A percentile compares a stretch with the other conserved stretches of the same genome.
These are phyloP conservation scores for Patiria pectinifera DNA, from an alignment of 53 echinoderm and acorn worm genomes.

Conservation along the genomic window DNA sequence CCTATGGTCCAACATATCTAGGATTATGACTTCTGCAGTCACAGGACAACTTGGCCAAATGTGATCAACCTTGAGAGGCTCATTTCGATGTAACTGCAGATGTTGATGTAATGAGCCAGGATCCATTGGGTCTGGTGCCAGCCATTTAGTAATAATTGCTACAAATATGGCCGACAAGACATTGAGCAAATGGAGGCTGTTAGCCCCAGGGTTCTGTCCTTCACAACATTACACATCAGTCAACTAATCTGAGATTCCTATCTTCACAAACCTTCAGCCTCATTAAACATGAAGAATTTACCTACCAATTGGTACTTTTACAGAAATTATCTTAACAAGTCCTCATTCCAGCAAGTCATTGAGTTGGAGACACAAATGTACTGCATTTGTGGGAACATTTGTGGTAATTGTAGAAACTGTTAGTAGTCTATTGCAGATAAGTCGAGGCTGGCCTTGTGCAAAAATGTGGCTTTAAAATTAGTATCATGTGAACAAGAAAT, in stretches of 20 bases:
- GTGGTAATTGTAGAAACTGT: not conserved
- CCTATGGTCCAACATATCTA: not conserved
- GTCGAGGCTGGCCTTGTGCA: too few relatives aligned
- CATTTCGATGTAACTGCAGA: too few relatives aligned
- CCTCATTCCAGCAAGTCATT: too few relatives aligned
- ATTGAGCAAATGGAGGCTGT: not conserved
- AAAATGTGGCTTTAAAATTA: not conserved
- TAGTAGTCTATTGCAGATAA: not conserved
- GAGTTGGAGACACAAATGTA: too few relatives aligned
- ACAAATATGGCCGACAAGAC: not conserved
- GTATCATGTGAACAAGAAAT: not conserved
- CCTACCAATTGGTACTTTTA: not conserved
- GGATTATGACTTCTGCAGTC: too few relatives aligned
- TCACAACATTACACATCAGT: not conserved
- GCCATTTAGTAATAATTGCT: not conserved
- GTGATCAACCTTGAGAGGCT: too few relatives aligned
- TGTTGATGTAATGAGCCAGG: not conserved
- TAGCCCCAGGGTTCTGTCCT: not conserved
- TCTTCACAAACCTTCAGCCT: not conserved
- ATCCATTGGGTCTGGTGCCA: not conserved
- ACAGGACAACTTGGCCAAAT: too few relatives aligned
- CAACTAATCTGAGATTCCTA: not conserved
- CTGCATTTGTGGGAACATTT: not conserved
- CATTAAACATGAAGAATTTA: not conserved
- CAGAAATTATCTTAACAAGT: not conserved